Evolutionary conservation across 2,888 invertebrate species (phyloP), one percentile per base, ranked within the genome.

Genomic region (Dysmachus trigonus): DNA sequence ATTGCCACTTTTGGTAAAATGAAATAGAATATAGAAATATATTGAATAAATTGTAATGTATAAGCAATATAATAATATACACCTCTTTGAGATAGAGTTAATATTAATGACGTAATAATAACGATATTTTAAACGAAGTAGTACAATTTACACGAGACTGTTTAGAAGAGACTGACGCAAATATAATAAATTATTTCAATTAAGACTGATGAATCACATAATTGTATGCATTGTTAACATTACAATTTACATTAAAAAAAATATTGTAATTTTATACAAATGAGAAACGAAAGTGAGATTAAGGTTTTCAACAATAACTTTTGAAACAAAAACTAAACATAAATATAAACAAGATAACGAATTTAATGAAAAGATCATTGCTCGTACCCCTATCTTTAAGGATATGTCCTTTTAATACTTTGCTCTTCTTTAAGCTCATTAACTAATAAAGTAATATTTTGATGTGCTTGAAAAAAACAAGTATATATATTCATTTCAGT

Each of bases 91-190:
- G 62, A 27, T 62, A 27, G 62, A 10, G 27, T 10, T 62, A 22
- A 27, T 7, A 62, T 27, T 22, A 18, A 22, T 53, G 27, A 51
- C 51, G 18, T 51, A 51, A 8, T 51, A 18, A 18, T 18, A 51
- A 18, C 7, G 8, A 18, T 5, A 18, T 18, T 22, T 53, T 18
- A 22, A 62, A 22, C 22, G 62, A 62, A 62, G 62, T 62, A 22
- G 10, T 27, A 22, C n/a, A 62, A 62, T 62, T 22, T 10, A 10
- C 62, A 62, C 62, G 62, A 76, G 76, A 76, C 76, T 76, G 76
- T 22, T 38, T 76, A 38, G 38, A 76, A 22, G 76, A 76, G 76
- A 76, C 76, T 76, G 76, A 76, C 1, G 33, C 22, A 76, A 74
- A 18, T n/a, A 41, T 41, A 41, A 41, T 41, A n/a, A 38, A 38